Base-by-base conservation (phyloP, 2,113 vertebrate species). In the Brevimyrus niger region DNA sequence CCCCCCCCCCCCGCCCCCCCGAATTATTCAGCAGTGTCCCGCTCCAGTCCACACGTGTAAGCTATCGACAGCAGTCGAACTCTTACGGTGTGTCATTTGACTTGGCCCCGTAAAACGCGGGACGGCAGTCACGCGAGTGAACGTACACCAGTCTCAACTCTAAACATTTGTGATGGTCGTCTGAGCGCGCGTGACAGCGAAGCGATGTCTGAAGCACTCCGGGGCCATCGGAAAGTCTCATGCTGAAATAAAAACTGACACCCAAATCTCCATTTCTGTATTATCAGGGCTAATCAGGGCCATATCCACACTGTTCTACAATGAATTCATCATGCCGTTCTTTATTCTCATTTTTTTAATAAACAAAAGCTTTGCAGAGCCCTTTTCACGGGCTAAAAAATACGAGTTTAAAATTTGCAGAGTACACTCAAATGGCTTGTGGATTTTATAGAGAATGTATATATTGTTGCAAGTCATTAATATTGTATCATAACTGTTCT, bases 141-240 rank as follows among this genome's bases (percentile, higher is more conserved):
- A 53, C 47, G n/a, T 83, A 82, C 27, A 82, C 47, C 88, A 53
- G 3, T 2, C 61, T 42, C 21, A 53, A 44, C 53, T n/a, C 6
- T 88, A 48, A 89, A 89, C 88, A 73, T 89, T 83, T 89, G 65
- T 51, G 88, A 83, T 73, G 88, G 73, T 83, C 50, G 88, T 50
- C 35, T 89, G 88, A 55, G 23, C 48, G 51, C 7, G 5, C 19
- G 31, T 5, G 27, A 10, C 88, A 80, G n/a, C 9, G 15, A 55
- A 83, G 55, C 17, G 35, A 42, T 48, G 42, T 80, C 69, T 23
- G n/a, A 53, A 80, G 61, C 48, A 80, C 15, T 80, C 73, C 3
- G 73, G 5, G 48, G 31, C 21, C 31, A 50, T 83, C 19, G 15
- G 17, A 19, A 19, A 83, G 19, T 83, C 47, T 2, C 23, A 31